Evolutionary conservation across 2,113 vertebrate genomes (phyloP), one percentile per base, ranked within the genome.

Genomic region (Ramphastos sulfuratus): DNA sequence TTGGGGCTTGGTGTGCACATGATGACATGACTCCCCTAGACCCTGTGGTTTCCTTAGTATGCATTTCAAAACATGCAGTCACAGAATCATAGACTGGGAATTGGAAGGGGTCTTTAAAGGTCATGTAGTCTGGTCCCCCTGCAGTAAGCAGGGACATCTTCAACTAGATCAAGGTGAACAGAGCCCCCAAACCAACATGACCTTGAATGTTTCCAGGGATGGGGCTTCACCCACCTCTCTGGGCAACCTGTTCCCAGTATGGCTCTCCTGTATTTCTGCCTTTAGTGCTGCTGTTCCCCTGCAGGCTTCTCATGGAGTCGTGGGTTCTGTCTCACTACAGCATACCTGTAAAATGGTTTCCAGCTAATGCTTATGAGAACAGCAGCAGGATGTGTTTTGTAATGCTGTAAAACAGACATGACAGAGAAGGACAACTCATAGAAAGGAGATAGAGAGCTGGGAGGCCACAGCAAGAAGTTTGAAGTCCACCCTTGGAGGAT

Each of bases 221-320:
- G 69, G 17, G 33, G 6, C 33, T 52, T 52, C 23, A 24, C 13
- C 12, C 6, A 13, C 23, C 50, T 52, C 12, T 52, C 50, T 7
- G 23, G 23, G 23, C 23, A 52, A 25, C 23, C 23, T 25, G 23
- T 52, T 52, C 50, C 50, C 35, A 48, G 4, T 50, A 42, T 8
- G 39, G 16, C 14, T 82, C 52, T 59, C 17, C 54, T 44, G 7
- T 35, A 18, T 52, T 92, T 75, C 56, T 42, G 12, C 59, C 12
- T 69, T 91, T 30, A 28, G 20, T 88, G 42, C 37, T 85, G 42
- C 66, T 66, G 6, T 56, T 64, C 18, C 54, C 31, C n/a, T 65
- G 17, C 15, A 5, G 46, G 35, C 10, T 80, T 80, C 39, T n/a
- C 12, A 9, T 1, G 0, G 14, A 75, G 33, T 27, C 0, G 2